Evolutionary conservation across 2,113 vertebrate species (phyloP), one percentile per base, ranked within the genome.

Genomic region (Gobio gobio): DNA sequence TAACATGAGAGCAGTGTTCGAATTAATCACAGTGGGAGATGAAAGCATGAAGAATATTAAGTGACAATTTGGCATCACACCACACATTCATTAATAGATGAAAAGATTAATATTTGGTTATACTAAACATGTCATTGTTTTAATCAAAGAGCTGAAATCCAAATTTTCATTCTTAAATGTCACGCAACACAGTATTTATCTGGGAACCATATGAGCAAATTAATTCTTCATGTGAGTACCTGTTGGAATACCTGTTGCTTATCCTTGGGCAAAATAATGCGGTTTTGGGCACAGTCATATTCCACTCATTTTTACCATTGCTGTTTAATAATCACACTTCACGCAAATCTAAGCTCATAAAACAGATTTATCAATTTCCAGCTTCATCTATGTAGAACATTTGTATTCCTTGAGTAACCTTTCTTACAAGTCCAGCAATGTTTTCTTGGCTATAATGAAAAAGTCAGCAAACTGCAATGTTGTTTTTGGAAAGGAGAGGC

Each of bases 401-500:
- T 40, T 40, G 40, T 40, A 40, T 40, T 40, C 40, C 5, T 40
- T 40, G 40, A 7, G 40, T 40, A 7, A 40, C 40, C 40, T 40
- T 40, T 40, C 40, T 40, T 40, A 56, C 1, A 2, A 22, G 20
- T n/a, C 40, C 43, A 74, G 40, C 47, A 47, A 74, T 45, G 40
- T 45, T 29, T 29, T 29, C 29, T 29, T 29, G 29, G 29, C 29
- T 29, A 40, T 40, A 40, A 40, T 74, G 72, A 26, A 26, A 74
- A 74, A n/a, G 6, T 49, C 12, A 24, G n/a, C 72, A 49, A 49
- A 74, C 43, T 49, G 43, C 5, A 24, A 47, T 43, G 12, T 59
- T 59, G 54, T 58, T 59, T 54, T 59, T 75, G 29, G 47, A 72
- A 82, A 70, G 16, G 33, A 59, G 20, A 78, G 76, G 76, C 33